Percentiles rank a stretch among this genome's conserved stretches.
phyloP scores from a whole-genome alignment of 2,113 vertebrate genomes.

The Shinisaurus crocodilurus region DNA sequence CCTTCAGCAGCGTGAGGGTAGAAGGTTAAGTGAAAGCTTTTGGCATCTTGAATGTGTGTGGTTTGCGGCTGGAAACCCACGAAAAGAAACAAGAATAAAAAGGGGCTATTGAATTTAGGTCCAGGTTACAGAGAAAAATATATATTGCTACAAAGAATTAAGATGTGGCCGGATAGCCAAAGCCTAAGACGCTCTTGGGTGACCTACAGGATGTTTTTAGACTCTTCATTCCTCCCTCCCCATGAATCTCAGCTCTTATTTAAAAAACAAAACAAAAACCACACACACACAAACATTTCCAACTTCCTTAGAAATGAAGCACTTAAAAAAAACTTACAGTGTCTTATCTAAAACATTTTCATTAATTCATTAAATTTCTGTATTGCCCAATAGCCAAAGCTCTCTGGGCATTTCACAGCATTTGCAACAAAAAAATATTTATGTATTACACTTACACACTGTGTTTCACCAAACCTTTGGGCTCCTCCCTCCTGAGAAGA shows the following conservation, averaged over 20 bases:
- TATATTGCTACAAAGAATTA: background rate
- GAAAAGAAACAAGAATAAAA: slow-evolving; percentile 10
- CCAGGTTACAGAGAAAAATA: background rate
- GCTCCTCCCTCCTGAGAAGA: no score
- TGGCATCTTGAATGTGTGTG: slow-evolving; percentile 40
- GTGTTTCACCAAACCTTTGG: no score
- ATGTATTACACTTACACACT: no score
- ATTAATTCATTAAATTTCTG: background rate
- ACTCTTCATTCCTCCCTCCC: background rate
- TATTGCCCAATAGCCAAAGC: no score
- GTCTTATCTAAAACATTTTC: background rate
- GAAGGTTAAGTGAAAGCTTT: slow-evolving; percentile 47
- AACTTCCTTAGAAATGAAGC: background rate
- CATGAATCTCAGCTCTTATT: background rate
- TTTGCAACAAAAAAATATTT: no score
- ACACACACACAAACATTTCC: background rate
- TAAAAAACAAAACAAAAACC: background rate
- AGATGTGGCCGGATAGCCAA: background rate
- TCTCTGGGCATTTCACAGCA: no score
- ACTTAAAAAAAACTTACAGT: background rate
- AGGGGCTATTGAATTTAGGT: background rate
- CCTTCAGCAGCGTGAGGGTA: slow-evolving; percentile 39
- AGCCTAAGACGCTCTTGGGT: background rate
- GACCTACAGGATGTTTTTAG: background rate
- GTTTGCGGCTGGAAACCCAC: slow-evolving; percentile 11